phyloP scores from a whole-genome alignment of 2,888 invertebrate genomes.

The Resseliella maxima region DNA sequence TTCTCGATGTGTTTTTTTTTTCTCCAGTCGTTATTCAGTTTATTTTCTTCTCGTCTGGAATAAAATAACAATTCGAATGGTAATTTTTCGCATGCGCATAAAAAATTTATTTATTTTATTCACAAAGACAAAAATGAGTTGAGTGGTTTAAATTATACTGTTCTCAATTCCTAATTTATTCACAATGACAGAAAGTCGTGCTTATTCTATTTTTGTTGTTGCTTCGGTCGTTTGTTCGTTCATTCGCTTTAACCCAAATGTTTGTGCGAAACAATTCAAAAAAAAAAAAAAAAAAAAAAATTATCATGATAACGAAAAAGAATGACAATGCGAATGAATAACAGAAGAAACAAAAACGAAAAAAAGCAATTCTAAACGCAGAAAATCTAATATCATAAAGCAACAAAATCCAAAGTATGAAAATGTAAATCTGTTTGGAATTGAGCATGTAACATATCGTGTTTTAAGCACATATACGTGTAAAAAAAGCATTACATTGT shows the following conservation, averaged over 20 bases:
- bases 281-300: not conserved
- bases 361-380: not conserved
- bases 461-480: slow-evolving; percentile 38
- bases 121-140: not conserved
- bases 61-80: slow-evolving; percentile 35
- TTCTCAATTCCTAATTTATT: slow-evolving; percentile 15
- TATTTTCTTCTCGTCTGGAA: not conserved
- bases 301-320: not conserved
- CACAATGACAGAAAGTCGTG: not conserved
- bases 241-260: not conserved
- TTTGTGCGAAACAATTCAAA: not conserved
- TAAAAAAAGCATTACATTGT: not conserved
- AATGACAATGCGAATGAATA: not conserved
- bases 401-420: not conserved
- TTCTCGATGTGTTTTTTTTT: no score
- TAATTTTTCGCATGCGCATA: slow-evolving; percentile 33
- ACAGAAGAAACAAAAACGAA: not conserved
- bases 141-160: slow-evolving; percentile 9
- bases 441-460: slow-evolving; percentile 40
- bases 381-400: not conserved
- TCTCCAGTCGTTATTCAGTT: not conserved
- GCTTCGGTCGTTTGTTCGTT: not conserved
- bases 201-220: not conserved
- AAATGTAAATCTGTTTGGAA: slow-evolving; percentile 39
- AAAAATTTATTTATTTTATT: not conserved